phyloP scores from a whole-genome alignment of 2,797 vertebrate species.

The Gouania willdenowi region DNA sequence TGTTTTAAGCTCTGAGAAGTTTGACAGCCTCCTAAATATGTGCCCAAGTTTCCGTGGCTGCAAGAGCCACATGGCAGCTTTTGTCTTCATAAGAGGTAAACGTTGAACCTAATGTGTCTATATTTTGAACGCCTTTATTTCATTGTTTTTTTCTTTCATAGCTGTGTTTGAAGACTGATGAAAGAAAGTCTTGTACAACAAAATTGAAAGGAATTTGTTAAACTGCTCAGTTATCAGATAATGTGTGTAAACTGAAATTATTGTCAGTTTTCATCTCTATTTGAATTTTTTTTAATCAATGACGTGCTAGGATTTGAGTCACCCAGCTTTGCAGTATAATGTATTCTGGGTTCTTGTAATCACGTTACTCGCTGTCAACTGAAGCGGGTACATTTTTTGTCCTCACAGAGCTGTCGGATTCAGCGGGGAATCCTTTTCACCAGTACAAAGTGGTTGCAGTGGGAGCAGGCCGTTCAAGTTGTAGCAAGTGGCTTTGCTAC shows the following conservation, averaged over 20 bases:
- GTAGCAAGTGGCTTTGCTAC: conserved; percentile 64
- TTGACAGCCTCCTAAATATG: conserved; percentile 68
- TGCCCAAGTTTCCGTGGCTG: conserved; percentile 54
- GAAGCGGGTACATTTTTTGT: not conserved
- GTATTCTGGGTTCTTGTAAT: too few species aligned
- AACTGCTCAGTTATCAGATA: not conserved
- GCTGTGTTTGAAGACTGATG: not conserved
- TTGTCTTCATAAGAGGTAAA: conserved; percentile 73
- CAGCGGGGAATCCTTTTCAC: conserved; percentile 30
- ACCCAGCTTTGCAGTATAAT: too few species aligned
- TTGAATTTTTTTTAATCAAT: too few species aligned
- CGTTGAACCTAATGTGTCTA: too few species aligned
- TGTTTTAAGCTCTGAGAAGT: conserved; percentile 61
- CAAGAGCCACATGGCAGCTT: conserved; percentile 73
- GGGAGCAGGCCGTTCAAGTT: conserved; percentile 65
- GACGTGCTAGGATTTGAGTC: not conserved
- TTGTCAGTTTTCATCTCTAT: not conserved
- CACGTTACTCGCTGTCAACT: not conserved
- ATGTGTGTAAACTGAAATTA: conserved; percentile 1
- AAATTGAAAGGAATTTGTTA: too few species aligned
- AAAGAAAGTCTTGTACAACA: too few species aligned
- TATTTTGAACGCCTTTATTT: not conserved
- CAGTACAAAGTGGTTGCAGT: conserved; percentile 70
- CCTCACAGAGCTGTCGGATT: conserved; percentile 46
- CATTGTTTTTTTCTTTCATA: not conserved